phyloP scores from a whole-genome alignment of 2,113 vertebrate genomes.

The Pygoscelis antarcticus region DNA sequence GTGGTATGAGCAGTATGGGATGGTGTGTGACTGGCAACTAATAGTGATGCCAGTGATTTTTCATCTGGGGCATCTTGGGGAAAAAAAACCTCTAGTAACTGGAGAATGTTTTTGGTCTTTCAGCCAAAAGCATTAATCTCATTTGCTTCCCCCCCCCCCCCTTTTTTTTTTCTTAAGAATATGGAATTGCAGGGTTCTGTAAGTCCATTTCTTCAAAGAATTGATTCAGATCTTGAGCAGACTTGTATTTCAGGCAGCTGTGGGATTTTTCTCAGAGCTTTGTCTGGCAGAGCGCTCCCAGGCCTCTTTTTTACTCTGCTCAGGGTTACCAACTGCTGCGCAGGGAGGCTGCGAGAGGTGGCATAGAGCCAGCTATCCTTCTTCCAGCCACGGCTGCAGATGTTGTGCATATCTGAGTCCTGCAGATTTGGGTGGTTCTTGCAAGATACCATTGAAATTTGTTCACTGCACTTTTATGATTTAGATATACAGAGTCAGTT shows the following conservation, averaged over 20 bases:
- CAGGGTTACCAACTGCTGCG: background rate
- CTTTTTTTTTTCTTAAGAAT: background rate
- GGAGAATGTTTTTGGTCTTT: background rate
- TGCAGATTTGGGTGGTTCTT: background rate
- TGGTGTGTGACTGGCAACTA: background rate
- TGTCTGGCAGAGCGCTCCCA: background rate
- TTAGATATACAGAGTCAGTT: background rate
- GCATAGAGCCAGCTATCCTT: background rate
- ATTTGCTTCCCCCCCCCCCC: background rate
- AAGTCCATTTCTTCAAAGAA: background rate
- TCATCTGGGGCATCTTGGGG: background rate
- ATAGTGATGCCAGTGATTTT: background rate
- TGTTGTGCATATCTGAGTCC: background rate
- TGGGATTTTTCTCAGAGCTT: background rate
- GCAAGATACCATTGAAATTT: accelerated
- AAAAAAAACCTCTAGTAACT: background rate
- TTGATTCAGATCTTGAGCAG: background rate
- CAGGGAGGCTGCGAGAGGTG: background rate
- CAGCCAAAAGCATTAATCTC: background rate
- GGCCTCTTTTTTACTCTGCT: background rate
- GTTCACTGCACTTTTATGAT: background rate
- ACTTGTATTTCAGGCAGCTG: background rate
- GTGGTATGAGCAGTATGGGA: background rate
- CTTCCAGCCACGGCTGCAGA: background rate
- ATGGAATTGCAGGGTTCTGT: background rate